Percentiles rank a stretch among this genome's conserved stretches.
Evolutionary conservation across 35 echinoderm and acorn worm genomes (phyloP).

Genomic region (Ophioderma brevispina): DNA sequence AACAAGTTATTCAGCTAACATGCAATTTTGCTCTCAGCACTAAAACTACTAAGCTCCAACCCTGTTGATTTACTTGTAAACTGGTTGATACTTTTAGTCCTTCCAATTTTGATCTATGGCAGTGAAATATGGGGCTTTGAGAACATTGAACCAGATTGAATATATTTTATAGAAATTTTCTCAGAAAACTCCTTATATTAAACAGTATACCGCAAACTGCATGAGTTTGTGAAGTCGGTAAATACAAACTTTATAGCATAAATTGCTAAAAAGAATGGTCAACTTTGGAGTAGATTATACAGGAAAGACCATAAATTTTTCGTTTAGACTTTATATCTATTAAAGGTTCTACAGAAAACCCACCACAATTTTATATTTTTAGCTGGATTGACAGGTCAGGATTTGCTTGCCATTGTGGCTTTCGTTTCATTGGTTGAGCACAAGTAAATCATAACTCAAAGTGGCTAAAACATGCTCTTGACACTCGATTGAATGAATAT

Average conservation of each 20-base stretch:
- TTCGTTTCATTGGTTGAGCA: not conserved
- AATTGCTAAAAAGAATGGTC: not conserved
- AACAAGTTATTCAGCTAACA: not conserved
- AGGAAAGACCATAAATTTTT: not conserved
- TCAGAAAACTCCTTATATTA: not conserved
- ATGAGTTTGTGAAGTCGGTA: not conserved
- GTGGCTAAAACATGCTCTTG: not conserved
- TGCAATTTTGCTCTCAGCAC: not conserved
- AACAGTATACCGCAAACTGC: not conserved
- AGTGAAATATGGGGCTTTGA: not conserved
- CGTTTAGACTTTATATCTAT: not conserved
- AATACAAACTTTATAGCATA: not conserved
- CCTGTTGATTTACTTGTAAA: not conserved
- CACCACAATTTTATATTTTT: not conserved
- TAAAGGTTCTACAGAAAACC: not conserved
- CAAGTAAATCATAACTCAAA: not conserved
- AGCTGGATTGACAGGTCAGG: not conserved
- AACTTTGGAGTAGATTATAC: not conserved
- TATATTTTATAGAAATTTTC: not conserved
- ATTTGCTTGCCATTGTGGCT: not conserved
- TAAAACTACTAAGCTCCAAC: not conserved
- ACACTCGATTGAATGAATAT: not conserved
- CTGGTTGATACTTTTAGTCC: not conserved
- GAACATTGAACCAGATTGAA: not conserved
- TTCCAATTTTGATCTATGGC: not conserved